phyloP scores from a whole-genome alignment of 2,888 invertebrate genomes.

The Caenorhabditis sp. region DNA sequence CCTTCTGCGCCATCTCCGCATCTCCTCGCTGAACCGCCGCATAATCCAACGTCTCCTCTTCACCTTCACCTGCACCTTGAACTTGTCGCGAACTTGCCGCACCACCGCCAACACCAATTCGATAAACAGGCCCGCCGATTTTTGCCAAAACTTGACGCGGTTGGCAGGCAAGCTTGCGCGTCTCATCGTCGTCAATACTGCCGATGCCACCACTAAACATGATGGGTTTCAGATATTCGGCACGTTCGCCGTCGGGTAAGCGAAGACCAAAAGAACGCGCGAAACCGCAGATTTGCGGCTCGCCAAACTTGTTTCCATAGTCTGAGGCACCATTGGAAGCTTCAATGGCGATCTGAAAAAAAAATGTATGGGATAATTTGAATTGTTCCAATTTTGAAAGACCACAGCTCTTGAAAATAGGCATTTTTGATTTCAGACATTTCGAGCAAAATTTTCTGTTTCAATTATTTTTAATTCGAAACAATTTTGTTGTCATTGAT shows the following conservation, averaged over 20 bases:
- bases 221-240: conserved; percentile 96
- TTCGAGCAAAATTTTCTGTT: too few species aligned
- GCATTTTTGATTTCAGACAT: too few species aligned
- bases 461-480: too few species aligned
- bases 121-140: conserved; percentile 94
- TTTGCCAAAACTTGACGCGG: conserved; percentile 80
- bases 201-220: conserved; percentile 98
- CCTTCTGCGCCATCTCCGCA: conserved; percentile 97
- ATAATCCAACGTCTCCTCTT: conserved; percentile 82
- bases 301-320: conserved; percentile 97
- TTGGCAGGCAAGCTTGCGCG: conserved; percentile 33
- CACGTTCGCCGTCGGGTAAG: conserved; percentile 73
- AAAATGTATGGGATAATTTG: too few species aligned
- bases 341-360: conserved; percentile 80
- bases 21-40: conserved; percentile 95
- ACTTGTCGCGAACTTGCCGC: conserved; percentile 90
- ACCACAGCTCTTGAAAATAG: too few species aligned
- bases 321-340: conserved; percentile 98
- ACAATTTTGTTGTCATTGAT: too few species aligned
- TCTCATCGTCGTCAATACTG: conserved; percentile 77
- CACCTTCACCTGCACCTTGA: conserved; percentile 81
- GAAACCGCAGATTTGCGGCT: conserved; percentile 90
- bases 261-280: conserved; percentile 86
- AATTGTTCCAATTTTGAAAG: not conserved
- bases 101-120: conserved; percentile 98